Conservation (phyloP, 2,797 vertebrate genomes). For the Labeo calbasu region DNA sequence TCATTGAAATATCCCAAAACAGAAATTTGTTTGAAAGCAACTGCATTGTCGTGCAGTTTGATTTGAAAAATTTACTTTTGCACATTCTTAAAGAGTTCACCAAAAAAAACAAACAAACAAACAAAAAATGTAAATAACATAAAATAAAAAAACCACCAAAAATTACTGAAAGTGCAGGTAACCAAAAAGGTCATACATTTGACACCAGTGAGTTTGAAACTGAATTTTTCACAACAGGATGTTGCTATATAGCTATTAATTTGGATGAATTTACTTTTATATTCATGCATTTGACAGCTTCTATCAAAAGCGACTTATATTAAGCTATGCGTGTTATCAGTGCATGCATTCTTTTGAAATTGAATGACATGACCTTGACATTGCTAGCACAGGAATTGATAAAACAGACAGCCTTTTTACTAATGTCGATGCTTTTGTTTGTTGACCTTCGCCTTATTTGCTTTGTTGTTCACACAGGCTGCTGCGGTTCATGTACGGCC, state of each 20-base stretch:
- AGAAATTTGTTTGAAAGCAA: neutral
- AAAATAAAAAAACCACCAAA: no score
- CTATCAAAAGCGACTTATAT: neutral
- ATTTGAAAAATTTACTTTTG: neutral
- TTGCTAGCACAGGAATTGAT: neutral
- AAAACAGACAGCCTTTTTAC: neutral
- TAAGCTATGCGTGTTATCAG: neutral
- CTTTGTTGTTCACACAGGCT: conserved; percentile 72
- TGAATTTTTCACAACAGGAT: neutral
- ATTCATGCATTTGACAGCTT: neutral
- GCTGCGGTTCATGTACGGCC: conserved; percentile 86
- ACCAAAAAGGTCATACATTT: neutral
- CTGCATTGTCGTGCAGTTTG: neutral
- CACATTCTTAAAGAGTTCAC: neutral
- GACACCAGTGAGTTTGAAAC: neutral
- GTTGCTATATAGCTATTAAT: neutral
- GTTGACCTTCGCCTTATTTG: neutral
- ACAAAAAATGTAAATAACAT: neutral
- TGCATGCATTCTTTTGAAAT: neutral
- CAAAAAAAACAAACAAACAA: neutral
- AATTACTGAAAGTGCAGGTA: neutral
- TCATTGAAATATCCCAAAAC: neutral
- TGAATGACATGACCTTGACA: neutral
- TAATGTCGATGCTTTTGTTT: neutral
- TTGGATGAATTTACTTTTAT: neutral